These are phyloP conservation scores for Lepidochitona cinerea DNA, from an alignment of 2,888 invertebrate species.

Conservation along the genomic window DNA sequence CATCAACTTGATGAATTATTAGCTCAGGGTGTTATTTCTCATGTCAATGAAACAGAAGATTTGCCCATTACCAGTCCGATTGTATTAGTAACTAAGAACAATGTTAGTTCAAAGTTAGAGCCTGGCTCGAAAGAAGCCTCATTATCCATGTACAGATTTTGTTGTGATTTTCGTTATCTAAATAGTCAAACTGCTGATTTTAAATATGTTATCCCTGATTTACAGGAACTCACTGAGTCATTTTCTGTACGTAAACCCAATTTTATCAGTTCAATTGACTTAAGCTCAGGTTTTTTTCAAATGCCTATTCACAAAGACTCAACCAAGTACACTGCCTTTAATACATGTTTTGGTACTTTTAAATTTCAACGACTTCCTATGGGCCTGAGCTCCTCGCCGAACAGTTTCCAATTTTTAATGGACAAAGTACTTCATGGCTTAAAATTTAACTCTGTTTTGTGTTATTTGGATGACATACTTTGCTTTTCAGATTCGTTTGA, in stretches of 20 bases:
- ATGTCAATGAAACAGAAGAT: slow-evolving; percentile 4
- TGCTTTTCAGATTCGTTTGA: slow-evolving; percentile 10
- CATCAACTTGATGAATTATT: slow-evolving; percentile 8
- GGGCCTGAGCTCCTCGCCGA: not conserved
- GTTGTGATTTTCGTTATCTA: slow-evolving; percentile 10
- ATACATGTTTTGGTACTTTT: slow-evolving; percentile 7
- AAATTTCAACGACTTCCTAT: slow-evolving; percentile 9
- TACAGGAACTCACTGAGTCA: slow-evolving; percentile 6
- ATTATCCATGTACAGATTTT: slow-evolving; percentile 1
- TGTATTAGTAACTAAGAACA: not conserved
- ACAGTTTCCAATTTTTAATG: slow-evolving; percentile 13
- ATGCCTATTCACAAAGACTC: not conserved
- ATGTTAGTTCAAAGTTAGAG: not conserved
- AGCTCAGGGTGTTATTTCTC: slow-evolving; percentile 9
- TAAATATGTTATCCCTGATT: slow-evolving; percentile 7
- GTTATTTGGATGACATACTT: slow-evolving; percentile 13
- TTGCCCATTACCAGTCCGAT: slow-evolving; percentile 8
- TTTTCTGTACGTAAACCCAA: slow-evolving; percentile 2
- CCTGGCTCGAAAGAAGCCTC: not conserved
- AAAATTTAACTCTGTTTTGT: slow-evolving; percentile 2
- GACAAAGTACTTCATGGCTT: slow-evolving; percentile 7
- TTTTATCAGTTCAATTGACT: slow-evolving; percentile 9
- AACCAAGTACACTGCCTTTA: not conserved
- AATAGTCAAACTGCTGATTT: slow-evolving; percentile 9
- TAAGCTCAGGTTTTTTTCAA: slow-evolving; percentile 15